These are phyloP conservation scores for Protaetia brevitarsis DNA, from an alignment of 1,140 invertebrate genomes.

Conservation along the genomic window DNA sequence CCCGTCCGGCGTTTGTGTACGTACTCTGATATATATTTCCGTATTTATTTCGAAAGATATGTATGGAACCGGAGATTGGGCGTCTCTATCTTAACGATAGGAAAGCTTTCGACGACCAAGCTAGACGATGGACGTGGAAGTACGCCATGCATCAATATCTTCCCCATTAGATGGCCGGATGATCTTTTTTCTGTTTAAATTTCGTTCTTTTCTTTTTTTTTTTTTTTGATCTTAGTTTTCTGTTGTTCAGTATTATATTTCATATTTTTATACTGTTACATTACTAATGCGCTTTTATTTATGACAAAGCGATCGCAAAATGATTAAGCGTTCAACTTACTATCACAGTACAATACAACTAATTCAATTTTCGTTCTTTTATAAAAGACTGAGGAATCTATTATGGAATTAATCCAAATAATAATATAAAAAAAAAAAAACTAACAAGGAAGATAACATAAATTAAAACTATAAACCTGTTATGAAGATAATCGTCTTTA, in stretches of 20 bases:
- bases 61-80: conserved; percentile 85
- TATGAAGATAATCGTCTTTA: too few relatives aligned
- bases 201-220: not conserved
- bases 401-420: too few relatives aligned
- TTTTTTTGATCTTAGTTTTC: too few relatives aligned
- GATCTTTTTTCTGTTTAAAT: not conserved
- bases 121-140: conserved; percentile 85
- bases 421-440: too few relatives aligned
- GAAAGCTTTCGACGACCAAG: conserved; percentile 75
- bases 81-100: conserved; percentile 75
- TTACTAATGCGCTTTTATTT: not conserved
- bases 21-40: too few relatives aligned
- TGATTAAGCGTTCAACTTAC: too few relatives aligned
- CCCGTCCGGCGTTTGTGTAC: too few relatives aligned
- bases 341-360: too few relatives aligned
- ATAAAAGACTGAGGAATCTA: too few relatives aligned
- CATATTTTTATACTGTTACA: conserved; percentile 1
- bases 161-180: not conserved
- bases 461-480: too few relatives aligned
- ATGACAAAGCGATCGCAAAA: not conserved
- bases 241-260: conserved; percentile 14
- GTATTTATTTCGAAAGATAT: conserved; percentile 22
- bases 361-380: too few relatives aligned
- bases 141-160: conserved; percentile 75
- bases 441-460: too few relatives aligned